Evolutionary conservation across 1,140 invertebrate genomes (phyloP), one percentile per base, ranked within the genome.

Genomic region (Rhopalosiphum maidis): DNA sequence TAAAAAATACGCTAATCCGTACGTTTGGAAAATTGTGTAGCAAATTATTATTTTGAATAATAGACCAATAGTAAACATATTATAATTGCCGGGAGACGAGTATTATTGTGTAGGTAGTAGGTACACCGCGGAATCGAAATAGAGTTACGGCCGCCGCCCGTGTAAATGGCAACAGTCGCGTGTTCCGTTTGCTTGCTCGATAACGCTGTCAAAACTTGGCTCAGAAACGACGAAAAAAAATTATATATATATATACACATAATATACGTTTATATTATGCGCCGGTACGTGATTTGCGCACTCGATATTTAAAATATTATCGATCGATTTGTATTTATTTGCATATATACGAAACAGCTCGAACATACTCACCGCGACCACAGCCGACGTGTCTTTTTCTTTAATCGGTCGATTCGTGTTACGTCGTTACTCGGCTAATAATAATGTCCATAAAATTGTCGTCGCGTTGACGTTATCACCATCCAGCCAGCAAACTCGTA

Each of bases 141-240:
- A 21, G n/a, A 92, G 68, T 91, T 91, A 91, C 77, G 88, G 88
- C 48, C n/a, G 51, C 51, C 51, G 90, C 41, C 21, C 35, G 30
- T 92, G 55, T 92, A 83, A 92, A 92, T 83, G 91, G 60, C 91
- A 83, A 83, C 90, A 91, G 54, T 30, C 22, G 25, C 23, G 55
- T 54, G 21, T n/a, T 55, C 51, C 21, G 83, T 82, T 30, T n/a
- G 77, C 51, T 92, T 85, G 77, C 77, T 92, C 91, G 91, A 91
- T 92, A 92, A 92, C 48, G 35, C 54, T 89, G 51, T 55, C 88
- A 54, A 89, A 89, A 89, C 48, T 89, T 89, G 88, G 88, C 88
- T 89, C 48, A 15, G 43, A 43, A 90, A 89, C 51, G 46, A 51
- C 51, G 35, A 51, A 60, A 68, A 91, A 68, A 91, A 77, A 77